Base-by-base conservation (phyloP, 2,113 vertebrate genomes). In the Laticauda laticaudata region DNA sequence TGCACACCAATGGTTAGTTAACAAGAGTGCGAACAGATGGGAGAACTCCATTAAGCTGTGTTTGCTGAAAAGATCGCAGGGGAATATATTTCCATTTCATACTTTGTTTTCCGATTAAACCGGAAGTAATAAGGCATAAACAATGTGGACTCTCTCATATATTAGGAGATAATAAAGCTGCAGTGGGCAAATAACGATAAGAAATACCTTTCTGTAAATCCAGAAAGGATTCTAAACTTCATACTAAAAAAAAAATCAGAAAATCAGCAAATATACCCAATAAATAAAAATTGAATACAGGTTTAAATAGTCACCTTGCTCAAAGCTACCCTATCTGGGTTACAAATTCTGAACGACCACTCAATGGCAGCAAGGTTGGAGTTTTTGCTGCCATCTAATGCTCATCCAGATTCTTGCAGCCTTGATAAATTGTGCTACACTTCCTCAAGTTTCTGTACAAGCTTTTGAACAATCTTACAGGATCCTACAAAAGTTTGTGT, bases 1-100 rank as follows among this genome's bases (percentile, higher is more conserved):
- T 94, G 95, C 95, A 95, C 96, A 93, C 96, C 96, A 96, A 95
- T 96, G 95, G 95, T 94, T 96, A 96, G 92, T 96, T 94, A 53
- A 94, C 95, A 86, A 90, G 94, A 96, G 96, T 96, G 96, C 90
- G 94, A 97, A 95, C 96, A 97, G 97, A 97, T 97, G 96, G 96
- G 95, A 95, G 93, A 94, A 94, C 93, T 96, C 94, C 96, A 97
- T 97, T 97, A 97, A 93, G 95, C 93, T 96, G 86, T 97, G 95
- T 97, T 97, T 97, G 96, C 95, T 0, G 5, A 96, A 95, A 96
- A 95, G 96, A 95, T 96, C 95, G 95, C 93, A 7, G 92, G 94
- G 93, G 93, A 95, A 95, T 96, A 92, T 86, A 94, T 69, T 94
- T 96, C 92, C 95, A 81, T 89, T 93, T 57, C 26, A 86, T 91